A percentile compares a stretch with the other conserved stretches of the same genome.
These are phyloP conservation scores for Hydrolagus colliei DNA, from an alignment of 2,797 vertebrate species.

Conservation along the genomic window DNA sequence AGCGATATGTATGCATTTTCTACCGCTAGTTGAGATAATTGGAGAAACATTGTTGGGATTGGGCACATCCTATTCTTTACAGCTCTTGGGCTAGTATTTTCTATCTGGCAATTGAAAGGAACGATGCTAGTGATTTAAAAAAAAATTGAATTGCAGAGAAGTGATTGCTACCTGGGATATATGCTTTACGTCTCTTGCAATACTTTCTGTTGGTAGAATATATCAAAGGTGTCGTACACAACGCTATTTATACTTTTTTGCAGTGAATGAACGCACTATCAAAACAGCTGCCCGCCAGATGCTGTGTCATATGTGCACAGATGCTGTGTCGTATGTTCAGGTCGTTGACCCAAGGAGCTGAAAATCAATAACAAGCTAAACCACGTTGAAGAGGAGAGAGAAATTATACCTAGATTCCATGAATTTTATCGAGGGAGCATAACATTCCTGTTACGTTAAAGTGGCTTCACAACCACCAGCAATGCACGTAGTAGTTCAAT, in stretches of 20 bases:
- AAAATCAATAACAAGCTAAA: constrained; percentile 1
- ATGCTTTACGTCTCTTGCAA: neutral
- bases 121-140: too few species aligned
- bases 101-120: too few species aligned
- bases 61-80: too few species aligned
- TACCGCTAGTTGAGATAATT: too few species aligned
- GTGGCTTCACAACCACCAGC: neutral
- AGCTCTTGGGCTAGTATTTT: too few species aligned
- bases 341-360: neutral
- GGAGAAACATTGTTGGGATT: too few species aligned
- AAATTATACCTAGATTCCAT: constrained; percentile 16
- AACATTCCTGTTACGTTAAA: neutral
- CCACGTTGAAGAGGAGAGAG: neutral
- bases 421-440: constrained; percentile 7
- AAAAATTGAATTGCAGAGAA: neutral
- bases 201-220: neutral
- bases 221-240: neutral
- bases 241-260: neutral
- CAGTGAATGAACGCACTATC: neutral
- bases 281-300: constrained; percentile 16
- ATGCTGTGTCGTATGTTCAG: neutral
- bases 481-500: neutral
- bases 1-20: too few species aligned
- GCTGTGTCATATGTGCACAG: neutral
- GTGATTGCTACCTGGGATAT: neutral